Percentiles rank a stretch among this genome's conserved stretches.
Conservation (phyloP, 2,888 invertebrate species). For the Mesoligia furuncula region DNA sequence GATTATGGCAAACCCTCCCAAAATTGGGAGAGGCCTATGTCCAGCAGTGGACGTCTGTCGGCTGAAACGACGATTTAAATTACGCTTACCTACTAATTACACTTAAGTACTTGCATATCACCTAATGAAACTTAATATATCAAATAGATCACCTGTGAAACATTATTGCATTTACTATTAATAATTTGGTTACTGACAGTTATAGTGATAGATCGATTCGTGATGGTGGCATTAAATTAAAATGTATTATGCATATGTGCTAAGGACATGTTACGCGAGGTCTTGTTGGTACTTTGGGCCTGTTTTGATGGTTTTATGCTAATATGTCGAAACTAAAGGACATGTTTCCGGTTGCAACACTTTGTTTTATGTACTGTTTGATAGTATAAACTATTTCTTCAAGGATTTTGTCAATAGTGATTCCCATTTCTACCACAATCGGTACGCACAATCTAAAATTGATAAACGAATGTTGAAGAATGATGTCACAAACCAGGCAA, state of each 20-base stretch:
- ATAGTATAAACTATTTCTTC: neutral
- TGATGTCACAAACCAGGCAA: neutral
- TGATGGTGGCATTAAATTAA: slow-evolving; percentile 33
- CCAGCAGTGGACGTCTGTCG: too few relatives aligned
- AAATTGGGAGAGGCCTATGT: too few relatives aligned
- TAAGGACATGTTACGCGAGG: slow-evolving; percentile 48
- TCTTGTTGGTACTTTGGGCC: slow-evolving; percentile 5
- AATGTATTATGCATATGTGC: slow-evolving; percentile 57
- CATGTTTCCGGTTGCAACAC: slow-evolving; percentile 8
- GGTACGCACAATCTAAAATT: too few relatives aligned
- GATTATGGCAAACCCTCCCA: too few relatives aligned
- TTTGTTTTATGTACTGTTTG: neutral
- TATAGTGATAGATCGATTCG: slow-evolving; percentile 38
- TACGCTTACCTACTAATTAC: slow-evolving; percentile 13
- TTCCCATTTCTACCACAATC: neutral
- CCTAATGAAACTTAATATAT: slow-evolving; percentile 38
- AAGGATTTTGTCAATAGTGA: neutral
- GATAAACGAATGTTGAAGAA: neutral
- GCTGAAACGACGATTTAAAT: too few relatives aligned
- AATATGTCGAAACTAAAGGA: slow-evolving; percentile 25
- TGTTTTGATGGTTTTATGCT: slow-evolving; percentile 21
- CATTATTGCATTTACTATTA: slow-evolving; percentile 35
- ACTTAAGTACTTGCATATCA: slow-evolving; percentile 19
- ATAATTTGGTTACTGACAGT: slow-evolving; percentile 27
- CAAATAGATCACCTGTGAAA: slow-evolving; percentile 33